Evolutionary conservation across 2,888 invertebrate species (phyloP).

Genomic region (Isoperla grammatica): DNA sequence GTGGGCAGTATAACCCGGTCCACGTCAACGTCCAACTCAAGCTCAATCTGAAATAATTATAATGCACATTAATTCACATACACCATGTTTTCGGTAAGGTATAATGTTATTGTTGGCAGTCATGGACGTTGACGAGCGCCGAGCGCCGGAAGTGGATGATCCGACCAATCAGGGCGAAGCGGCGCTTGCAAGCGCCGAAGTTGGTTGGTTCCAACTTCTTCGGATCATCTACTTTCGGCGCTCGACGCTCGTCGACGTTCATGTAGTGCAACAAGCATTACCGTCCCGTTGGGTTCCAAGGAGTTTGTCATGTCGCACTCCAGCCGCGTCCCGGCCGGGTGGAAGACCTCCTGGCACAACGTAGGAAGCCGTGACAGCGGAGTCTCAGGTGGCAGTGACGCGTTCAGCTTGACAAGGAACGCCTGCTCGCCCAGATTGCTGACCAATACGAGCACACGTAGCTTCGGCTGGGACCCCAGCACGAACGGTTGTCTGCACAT

Average conservation of each 20-base stretch:
- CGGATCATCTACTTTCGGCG: no score
- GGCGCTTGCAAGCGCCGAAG: no score
- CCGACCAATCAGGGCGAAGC: no score
- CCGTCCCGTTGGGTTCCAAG: constrained; percentile 29
- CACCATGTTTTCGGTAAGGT: no score
- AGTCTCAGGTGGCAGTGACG: constrained; percentile 27
- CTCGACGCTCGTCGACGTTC: no score
- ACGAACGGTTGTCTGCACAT: constrained; percentile 18
- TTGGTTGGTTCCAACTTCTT: no score
- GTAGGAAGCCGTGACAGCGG: constrained; percentile 35
- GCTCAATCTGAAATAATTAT: constrained; percentile 18
- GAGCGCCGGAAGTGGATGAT: no score
- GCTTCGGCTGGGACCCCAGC: constrained; percentile 30
- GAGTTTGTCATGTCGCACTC: constrained; percentile 36
- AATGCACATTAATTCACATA: no score
- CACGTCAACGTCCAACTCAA: constrained; percentile 31
- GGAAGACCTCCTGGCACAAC: constrained; percentile 31
- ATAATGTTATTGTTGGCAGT: no score
- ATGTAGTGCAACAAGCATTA: no score
- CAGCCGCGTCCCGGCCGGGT: constrained; percentile 17
- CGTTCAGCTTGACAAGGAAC: constrained; percentile 30
- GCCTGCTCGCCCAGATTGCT: constrained; percentile 35
- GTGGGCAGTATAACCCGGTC: constrained; percentile 29
- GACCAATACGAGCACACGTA: constrained; percentile 31
- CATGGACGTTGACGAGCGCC: no score